These are phyloP conservation scores for Acanthococcus lagerstroemiae DNA, from an alignment of 2,888 invertebrate genomes.

Conservation along the genomic window DNA sequence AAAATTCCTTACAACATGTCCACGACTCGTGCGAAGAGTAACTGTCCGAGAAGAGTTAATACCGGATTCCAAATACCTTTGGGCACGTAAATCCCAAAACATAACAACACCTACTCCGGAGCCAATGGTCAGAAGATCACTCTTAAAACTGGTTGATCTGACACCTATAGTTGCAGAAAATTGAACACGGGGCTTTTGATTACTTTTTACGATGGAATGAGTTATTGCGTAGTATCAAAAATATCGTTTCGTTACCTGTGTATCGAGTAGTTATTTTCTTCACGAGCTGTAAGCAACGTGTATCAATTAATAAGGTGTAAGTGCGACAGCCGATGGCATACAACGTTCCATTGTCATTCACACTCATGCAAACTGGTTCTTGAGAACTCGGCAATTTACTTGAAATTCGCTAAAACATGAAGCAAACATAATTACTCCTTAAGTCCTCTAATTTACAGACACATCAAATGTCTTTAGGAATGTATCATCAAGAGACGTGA, in stretches of 20 bases:
- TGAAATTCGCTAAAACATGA: slow-evolving; percentile 54
- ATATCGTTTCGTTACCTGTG: slow-evolving; percentile 54
- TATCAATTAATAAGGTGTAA: slow-evolving; percentile 80
- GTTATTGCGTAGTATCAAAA: not conserved
- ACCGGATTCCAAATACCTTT: slow-evolving; percentile 82
- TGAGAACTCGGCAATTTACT: slow-evolving; percentile 77
- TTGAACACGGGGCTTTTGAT: no score
- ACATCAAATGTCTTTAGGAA: not conserved
- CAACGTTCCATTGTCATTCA: slow-evolving; percentile 64
- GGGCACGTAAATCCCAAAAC: slow-evolving; percentile 86
- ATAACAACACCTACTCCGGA: slow-evolving; percentile 83
- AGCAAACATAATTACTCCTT: not conserved
- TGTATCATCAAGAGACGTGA: no score
- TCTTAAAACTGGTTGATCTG: slow-evolving; percentile 53
- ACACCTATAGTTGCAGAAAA: slow-evolving; percentile 35
- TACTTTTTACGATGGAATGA: no score
- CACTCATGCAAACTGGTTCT: slow-evolving; percentile 88
- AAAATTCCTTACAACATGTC: slow-evolving; percentile 66
- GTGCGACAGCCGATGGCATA: slow-evolving; percentile 93
- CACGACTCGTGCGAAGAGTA: slow-evolving; percentile 74
- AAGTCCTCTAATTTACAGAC: not conserved
- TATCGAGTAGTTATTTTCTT: slow-evolving; percentile 73
- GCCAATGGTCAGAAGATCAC: slow-evolving; percentile 82
- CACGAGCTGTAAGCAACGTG: slow-evolving; percentile 65
- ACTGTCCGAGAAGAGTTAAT: slow-evolving; percentile 81